Base-by-base conservation (phyloP, 2,113 vertebrate species). In the Silurus glanis region DNA sequence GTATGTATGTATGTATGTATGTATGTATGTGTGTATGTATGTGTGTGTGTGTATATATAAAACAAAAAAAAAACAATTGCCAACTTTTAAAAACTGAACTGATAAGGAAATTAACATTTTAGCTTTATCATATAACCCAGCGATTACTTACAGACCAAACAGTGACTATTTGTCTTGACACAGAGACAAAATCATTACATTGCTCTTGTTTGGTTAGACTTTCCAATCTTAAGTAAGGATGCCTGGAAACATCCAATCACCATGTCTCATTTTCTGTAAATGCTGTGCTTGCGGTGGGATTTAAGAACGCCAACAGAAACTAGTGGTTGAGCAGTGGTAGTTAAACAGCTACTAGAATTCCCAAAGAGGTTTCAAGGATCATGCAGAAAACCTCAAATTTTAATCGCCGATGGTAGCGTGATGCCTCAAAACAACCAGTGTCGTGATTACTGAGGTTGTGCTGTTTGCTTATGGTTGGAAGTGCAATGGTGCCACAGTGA, bases 121-220 rank as follows among this genome's bases (percentile, higher is more conserved):
- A 19, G 14, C 62, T 56, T 69, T 49, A 71, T 25, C 74, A 45
- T 62, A 69, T 67, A 74, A 4, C 59, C 6, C 56, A 61, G 19
- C 17, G 67, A 55, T 25, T 58, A 74, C 47, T 81, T 56, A 53
- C 53, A 86, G 85, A 74, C 80, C 79, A 82, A 82, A 86, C 79
- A 82, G 13, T 69, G 76, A 59, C 76, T 86, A 75, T 81, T 86
- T 74, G 66, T 74, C 56, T 45, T 62, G 67, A 75, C 45, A 37
- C 64, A 69, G 80, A 37, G 67, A n/a, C 58, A 8, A 58, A 82
- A 74, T 86, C 78, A 61, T 86, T 86, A 47, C 53, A 49, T 5
- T 47, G 58, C 16, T 16, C 37, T 71, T 72, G 16, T 59, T 62
- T 76, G n/a, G 75, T 45, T 80, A 37, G 2, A 56, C 62, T 78